Base-by-base conservation (phyloP, 1,140 invertebrate species). In the Homalodisca vitripennis region DNA sequence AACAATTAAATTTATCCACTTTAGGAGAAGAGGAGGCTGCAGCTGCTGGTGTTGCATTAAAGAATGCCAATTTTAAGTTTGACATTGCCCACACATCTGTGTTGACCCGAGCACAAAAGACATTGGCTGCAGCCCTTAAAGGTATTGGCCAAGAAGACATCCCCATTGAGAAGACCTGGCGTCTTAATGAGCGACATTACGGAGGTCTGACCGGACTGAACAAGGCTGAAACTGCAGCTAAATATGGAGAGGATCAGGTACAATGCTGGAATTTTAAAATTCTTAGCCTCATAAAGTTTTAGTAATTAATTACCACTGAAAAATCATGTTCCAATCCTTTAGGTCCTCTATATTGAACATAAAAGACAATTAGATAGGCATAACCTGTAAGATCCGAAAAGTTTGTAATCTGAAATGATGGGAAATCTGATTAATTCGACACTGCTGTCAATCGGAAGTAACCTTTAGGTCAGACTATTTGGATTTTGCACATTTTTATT, bases 141-240 rank as follows among this genome's bases (percentile, higher is more conserved):
- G 91, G 92, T 78, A 87, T 93, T 48, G 89, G 87, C 12, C 92
- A 95, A 77, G 86, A 90, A 68, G 87, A 90, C 78, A 84, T 98
- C 72, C 89, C 92, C 2, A 84, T 93, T 48, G 74, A 87, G 6
- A 92, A 94, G 79, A 93, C 93, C 1, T 98, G 95, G 95, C 84
- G 95, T 32, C 80, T 98, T 0, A 98, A 98, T 79, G 95, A 98
- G 80, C 87, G 96, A 75, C 95, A 98, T 79, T 98, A 98, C 79
- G 96, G 96, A 74, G 94, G 91, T 48, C 83, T 98, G 0, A 97
- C 95, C 66, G 96, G 95, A 10, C 84, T 98, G 67, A 95, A 98
- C 77, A 98, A 98, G 80, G 89, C 94, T 2, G 95, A 98, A 83
- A 98, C 95, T 20, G 95, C 95, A 68, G 90, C 89, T 12, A 98